phyloP scores from a whole-genome alignment of 2,113 vertebrate species.

The Neotoma lepida region DNA sequence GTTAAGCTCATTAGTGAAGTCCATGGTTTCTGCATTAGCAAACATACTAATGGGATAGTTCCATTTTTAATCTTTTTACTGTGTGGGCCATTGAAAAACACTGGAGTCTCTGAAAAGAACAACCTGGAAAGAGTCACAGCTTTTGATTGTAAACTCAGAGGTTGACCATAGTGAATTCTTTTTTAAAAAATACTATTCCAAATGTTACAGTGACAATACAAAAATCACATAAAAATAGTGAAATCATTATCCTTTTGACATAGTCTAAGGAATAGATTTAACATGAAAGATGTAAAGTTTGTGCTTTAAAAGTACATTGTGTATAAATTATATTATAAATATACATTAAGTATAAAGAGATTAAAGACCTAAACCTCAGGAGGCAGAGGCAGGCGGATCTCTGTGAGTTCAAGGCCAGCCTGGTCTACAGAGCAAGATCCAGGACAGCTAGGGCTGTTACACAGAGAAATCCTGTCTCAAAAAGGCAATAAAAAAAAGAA shows the following conservation, averaged over 20 bases:
- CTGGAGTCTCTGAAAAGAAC: background rate
- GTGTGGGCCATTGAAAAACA: background rate
- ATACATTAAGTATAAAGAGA: background rate
- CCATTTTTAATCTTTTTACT: constrained; percentile 27
- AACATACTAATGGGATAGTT: background rate
- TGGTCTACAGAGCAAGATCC: too few relatives aligned
- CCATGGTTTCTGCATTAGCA: constrained; percentile 69
- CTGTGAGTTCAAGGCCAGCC: too few relatives aligned
- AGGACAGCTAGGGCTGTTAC: too few relatives aligned
- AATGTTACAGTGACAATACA: constrained; percentile 35
- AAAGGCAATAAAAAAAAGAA: too few relatives aligned
- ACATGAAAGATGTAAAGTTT: background rate
- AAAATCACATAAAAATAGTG: background rate
- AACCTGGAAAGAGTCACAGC: background rate
- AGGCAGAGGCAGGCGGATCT: too few relatives aligned
- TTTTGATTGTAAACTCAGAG: constrained; percentile 52
- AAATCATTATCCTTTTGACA: background rate
- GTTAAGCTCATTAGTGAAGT: constrained; percentile 64
- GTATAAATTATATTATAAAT: too few relatives aligned
- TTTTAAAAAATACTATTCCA: background rate
- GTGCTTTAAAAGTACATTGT: background rate
- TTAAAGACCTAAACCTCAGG: constrained; percentile 14
- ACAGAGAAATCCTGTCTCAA: too few relatives aligned
- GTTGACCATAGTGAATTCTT: background rate
- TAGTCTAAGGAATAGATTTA: too few relatives aligned